Evolutionary conservation across 1,140 invertebrate species (phyloP).

Genomic region (Triops longicaudatus): DNA sequence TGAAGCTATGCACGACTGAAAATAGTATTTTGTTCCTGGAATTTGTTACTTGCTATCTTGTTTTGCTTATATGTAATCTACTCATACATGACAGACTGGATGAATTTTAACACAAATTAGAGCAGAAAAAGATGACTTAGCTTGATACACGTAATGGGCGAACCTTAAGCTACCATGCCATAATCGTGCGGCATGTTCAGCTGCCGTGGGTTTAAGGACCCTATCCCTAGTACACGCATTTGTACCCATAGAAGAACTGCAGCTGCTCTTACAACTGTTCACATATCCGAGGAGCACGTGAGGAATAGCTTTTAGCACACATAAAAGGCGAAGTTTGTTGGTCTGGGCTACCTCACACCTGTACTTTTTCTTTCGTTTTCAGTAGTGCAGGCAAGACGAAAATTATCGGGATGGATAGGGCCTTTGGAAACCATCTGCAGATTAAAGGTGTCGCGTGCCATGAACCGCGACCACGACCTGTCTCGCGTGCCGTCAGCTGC

Average conservation of each 20-base stretch:
- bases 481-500: constrained; percentile 13
- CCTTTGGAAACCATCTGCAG: not conserved
- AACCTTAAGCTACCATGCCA: not conserved
- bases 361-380: not conserved
- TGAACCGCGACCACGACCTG: constrained; percentile 10
- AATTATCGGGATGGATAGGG: not conserved
- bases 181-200: not conserved
- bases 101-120: too few species aligned
- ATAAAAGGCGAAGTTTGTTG: not conserved
- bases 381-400: not conserved
- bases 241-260: not conserved
- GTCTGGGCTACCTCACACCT: not conserved
- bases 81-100: too few species aligned
- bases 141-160: too few species aligned
- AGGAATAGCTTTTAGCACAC: not conserved
- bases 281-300: not conserved
- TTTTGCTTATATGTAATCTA: too few species aligned
- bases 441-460: constrained; percentile 6
- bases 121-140: too few species aligned
- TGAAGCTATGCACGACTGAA: too few species aligned
- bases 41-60: too few species aligned
- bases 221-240: not conserved
- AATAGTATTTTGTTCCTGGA: too few species aligned
- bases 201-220: not conserved
- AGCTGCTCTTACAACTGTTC: not conserved